These are phyloP conservation scores for Podarcis cretensis DNA, from an alignment of 2,113 vertebrate species.

Conservation along the genomic window DNA sequence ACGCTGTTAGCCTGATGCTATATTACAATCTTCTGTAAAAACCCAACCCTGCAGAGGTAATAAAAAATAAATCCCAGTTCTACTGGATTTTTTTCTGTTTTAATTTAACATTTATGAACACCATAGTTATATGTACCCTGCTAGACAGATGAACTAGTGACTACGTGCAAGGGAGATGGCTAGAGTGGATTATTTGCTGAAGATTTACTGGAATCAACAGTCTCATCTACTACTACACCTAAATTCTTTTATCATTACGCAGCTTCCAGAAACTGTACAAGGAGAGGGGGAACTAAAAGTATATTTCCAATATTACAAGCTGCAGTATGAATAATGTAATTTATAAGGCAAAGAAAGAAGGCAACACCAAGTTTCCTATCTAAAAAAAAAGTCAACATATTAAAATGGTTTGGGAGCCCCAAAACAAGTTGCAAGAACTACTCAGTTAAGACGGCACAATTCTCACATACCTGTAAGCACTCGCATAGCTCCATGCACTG, in stretches of 20 bases:
- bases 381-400: neutral
- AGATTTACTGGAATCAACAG: neutral
- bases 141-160: neutral
- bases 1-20: neutral
- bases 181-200: neutral
- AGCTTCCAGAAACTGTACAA: neutral
- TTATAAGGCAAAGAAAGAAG: neutral
- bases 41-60: neutral
- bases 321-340: neutral
- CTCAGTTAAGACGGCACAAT: accelerated
- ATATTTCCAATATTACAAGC: neutral
- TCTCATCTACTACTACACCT: neutral
- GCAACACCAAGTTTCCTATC: neutral
- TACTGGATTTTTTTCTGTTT: neutral
- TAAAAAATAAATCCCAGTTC: neutral
- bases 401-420: neutral
- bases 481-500: constrained; percentile 97
- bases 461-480: constrained; percentile 90
- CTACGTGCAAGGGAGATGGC: neutral
- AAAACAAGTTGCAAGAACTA: accelerated
- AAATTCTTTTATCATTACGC: neutral
- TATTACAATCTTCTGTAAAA: neutral
- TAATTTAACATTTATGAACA: neutral
- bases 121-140: too few species aligned
- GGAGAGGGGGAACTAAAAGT: neutral